These are phyloP conservation scores for Gonioctena quinquepunctata DNA, from an alignment of 1,140 invertebrate genomes.

Conservation along the genomic window DNA sequence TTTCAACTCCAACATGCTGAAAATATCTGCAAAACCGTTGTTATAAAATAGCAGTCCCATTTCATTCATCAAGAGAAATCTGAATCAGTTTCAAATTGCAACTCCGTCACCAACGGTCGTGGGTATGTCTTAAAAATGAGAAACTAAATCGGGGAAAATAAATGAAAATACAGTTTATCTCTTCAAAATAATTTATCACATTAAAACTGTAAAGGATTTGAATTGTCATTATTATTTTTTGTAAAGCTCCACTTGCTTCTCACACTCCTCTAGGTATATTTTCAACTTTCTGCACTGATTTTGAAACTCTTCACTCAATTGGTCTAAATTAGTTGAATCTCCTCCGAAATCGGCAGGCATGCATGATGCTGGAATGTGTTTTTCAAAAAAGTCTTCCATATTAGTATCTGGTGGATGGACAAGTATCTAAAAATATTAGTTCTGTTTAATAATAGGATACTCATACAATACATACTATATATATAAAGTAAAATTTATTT, in stretches of 20 bases:
- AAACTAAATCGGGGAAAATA: too few relatives aligned
- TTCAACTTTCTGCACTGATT: conserved; percentile 51
- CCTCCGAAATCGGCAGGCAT: conserved; percentile 59
- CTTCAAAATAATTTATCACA: too few relatives aligned
- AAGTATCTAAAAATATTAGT: conserved; percentile 52
- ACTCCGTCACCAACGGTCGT: too few relatives aligned
- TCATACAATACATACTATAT: neutral
- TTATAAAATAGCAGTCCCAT: too few relatives aligned
- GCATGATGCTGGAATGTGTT: conserved; percentile 54
- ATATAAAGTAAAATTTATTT: too few relatives aligned
- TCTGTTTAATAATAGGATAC: neutral
- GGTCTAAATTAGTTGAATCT: conserved; percentile 51
- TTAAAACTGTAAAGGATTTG: too few relatives aligned
- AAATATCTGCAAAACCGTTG: too few relatives aligned
- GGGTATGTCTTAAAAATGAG: too few relatives aligned
- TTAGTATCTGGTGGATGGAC: conserved; percentile 53
- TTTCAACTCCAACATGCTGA: too few relatives aligned
- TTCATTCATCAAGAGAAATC: too few relatives aligned
- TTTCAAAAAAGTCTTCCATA: conserved; percentile 54
- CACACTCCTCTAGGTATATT: conserved; percentile 55
- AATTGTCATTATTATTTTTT: neutral
- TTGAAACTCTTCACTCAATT: conserved; percentile 50
- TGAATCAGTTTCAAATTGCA: too few relatives aligned
- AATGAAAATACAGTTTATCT: neutral
- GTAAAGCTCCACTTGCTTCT: conserved; percentile 45